Evolutionary conservation across 2,797 vertebrate species (phyloP), one percentile per base, ranked within the genome.

Genomic region (Babyrousa celebensis): DNA sequence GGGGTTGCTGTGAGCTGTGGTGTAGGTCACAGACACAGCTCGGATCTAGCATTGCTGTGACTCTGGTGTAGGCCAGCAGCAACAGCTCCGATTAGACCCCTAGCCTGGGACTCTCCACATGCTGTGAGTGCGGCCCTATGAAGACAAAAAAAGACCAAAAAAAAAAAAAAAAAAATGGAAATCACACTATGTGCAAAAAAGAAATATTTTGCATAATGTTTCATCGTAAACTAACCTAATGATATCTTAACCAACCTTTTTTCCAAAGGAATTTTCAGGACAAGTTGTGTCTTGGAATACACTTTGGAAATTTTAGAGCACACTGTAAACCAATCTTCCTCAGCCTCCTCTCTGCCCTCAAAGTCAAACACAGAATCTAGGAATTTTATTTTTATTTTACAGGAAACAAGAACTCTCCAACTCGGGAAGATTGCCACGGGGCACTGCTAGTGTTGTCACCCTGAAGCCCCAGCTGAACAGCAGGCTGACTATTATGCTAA

Each of bases 171-270:
- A 36, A 36, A 86, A 93, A 91, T 48, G 72, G 77, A 96, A 95
- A 85, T 92, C 62, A 85, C 74, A 68, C 52, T 80, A n/a, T 92
- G 54, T 96, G 65, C 75, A 58, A 96, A 95, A 96, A 97, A 95
- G 74, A 97, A 90, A 58, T 72, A 63, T 67, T 92, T 77, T 74
- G 18, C 25, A 77, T 56, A 29, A 54, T 74, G 70, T 82, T 71
- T 92, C 94, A 36, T 88, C 95, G 63, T 87, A 85, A 96, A 88
- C 90, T 96, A 58, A 89, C 43, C 56, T 88, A 72, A 85, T 74
- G n/a, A 40, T 70, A 82, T 36, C 54, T 96, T 96, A 74, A 92
- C 48, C 40, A 58, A 90, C 0, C 20, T 85, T 96, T 93, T 86
- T 84, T 77, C 71, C 80, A 40, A 71, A 67, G n/a, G 21, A 70